Conservation (phyloP, 2,888 invertebrate genomes). For the Venusia cambrica region DNA sequence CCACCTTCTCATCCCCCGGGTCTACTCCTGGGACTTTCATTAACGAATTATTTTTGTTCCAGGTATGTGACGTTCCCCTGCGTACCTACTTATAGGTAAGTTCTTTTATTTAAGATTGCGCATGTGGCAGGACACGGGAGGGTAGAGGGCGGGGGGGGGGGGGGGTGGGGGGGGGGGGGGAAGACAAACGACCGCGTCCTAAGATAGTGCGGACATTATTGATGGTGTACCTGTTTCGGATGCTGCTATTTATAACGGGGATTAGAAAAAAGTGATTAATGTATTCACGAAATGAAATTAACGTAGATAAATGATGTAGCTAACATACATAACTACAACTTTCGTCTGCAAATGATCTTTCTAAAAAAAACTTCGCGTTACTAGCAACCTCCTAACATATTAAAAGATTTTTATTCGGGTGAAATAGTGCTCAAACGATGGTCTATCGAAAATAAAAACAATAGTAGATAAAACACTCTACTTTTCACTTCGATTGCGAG, state of each 20-base stretch:
- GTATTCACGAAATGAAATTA: conserved; percentile 3
- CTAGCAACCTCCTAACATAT: too few relatives aligned
- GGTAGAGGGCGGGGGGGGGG: conserved; percentile 8
- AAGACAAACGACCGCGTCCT: conserved; percentile 34
- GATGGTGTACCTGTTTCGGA: conserved; percentile 19
- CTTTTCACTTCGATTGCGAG: too few relatives aligned
- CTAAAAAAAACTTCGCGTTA: too few relatives aligned
- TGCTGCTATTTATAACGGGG: conserved; percentile 14
- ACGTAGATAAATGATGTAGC: neutral
- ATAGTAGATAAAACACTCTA: too few relatives aligned
- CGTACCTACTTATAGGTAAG: conserved; percentile 17
- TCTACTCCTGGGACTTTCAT: conserved; percentile 15
- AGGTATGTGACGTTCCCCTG: conserved; percentile 32
- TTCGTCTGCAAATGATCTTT: too few relatives aligned
- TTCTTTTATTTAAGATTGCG: conserved; percentile 32
- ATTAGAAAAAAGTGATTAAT: conserved; percentile 17
- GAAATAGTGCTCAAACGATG: too few relatives aligned
- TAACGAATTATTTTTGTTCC: conserved; percentile 36
- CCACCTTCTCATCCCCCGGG: conserved; percentile 1
- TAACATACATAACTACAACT: neutral
- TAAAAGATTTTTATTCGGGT: too few relatives aligned
- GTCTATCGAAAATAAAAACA: too few relatives aligned
- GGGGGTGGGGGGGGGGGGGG: conserved; percentile 12
- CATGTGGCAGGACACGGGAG: conserved; percentile 18
- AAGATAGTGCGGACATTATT: conserved; percentile 26